phyloP scores from a whole-genome alignment of 2,797 vertebrate species.

The Decapterus maruadsi region DNA sequence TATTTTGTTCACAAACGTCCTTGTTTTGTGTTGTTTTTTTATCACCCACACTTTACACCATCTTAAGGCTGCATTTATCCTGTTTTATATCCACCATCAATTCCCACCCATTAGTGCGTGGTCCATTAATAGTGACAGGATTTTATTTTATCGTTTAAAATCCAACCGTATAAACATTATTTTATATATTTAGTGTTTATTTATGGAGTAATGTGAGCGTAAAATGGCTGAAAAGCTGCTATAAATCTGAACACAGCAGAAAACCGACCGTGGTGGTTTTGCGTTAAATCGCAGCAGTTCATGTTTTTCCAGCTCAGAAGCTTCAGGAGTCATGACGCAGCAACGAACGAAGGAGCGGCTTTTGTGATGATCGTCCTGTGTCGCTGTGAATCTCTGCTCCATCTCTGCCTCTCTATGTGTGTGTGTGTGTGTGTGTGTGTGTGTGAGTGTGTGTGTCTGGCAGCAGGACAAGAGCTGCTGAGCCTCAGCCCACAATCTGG shows the following conservation, averaged over 20 bases:
- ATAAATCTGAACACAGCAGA: background rate
- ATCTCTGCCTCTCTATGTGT: slow-evolving; percentile 16
- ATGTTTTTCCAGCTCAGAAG: background rate
- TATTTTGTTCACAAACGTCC: background rate
- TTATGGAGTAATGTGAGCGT: background rate
- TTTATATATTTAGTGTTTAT: background rate
- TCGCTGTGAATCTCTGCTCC: slow-evolving; percentile 8
- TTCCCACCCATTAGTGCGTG: background rate
- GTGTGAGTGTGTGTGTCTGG: slow-evolving; percentile 35
- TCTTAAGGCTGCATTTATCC: background rate
- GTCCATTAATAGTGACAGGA: background rate
- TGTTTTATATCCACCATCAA: background rate
- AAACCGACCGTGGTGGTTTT: background rate
- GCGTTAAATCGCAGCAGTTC: background rate
- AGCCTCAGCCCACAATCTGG: slow-evolving; percentile 32
- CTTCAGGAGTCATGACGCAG: slow-evolving; percentile 25
- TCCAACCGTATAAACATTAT: background rate
- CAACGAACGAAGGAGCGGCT: background rate
- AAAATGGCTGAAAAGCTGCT: background rate
- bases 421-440: no score
- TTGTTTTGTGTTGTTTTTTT: no score
- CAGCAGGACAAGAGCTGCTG: slow-evolving; percentile 37
- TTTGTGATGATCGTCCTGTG: background rate
- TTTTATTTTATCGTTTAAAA: background rate
- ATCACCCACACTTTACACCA: background rate